Evolutionary conservation across 2,797 vertebrate species (phyloP).

Genomic region (Mus caroli): DNA sequence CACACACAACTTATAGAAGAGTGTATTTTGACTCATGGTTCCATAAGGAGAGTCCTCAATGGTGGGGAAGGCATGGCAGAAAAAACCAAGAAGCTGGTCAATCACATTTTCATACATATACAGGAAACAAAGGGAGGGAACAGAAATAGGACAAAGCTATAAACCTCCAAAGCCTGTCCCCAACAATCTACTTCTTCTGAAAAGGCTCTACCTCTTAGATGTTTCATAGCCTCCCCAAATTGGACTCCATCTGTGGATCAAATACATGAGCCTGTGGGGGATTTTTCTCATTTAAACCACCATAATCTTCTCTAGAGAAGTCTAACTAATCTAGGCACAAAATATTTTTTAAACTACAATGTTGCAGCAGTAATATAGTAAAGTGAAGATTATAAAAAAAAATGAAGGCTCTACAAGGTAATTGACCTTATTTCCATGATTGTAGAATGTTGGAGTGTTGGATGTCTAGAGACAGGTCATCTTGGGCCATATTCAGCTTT

Average conservation of each 20-base stretch:
- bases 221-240: background rate
- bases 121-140: background rate
- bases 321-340: background rate
- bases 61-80: background rate
- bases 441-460: background rate
- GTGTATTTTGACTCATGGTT: background rate
- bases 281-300: background rate
- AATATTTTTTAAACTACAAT: background rate
- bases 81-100: background rate
- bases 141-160: background rate
- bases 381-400: background rate
- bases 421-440: background rate
- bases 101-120: background rate
- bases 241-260: background rate
- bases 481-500: background rate
- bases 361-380: background rate
- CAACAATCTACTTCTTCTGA: background rate
- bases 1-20: background rate
- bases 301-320: background rate
- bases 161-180: background rate
- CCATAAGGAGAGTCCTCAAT: background rate
- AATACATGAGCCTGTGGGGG: background rate
- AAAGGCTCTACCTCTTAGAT: background rate
- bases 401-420: background rate
- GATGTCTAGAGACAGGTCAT: background rate